Conservation (phyloP, 2,797 vertebrate genomes). For the Myotis daubentonii region DNA sequence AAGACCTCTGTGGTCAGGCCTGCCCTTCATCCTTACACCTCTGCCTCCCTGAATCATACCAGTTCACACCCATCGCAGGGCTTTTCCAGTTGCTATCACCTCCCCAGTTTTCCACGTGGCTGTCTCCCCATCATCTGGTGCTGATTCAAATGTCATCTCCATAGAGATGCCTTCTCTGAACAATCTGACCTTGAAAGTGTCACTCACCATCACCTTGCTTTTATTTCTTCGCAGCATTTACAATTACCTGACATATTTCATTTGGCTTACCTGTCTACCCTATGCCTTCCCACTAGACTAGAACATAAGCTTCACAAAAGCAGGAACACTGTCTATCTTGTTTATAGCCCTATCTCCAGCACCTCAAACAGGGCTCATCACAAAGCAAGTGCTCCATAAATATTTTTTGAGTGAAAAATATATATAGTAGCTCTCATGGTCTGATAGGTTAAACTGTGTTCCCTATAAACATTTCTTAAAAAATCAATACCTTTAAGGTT, state of each 20-base stretch:
- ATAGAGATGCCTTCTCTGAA: neutral
- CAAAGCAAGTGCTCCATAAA: neutral
- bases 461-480: neutral
- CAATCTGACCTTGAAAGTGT: neutral
- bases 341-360: neutral
- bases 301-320: neutral
- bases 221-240: neutral
- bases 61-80: neutral
- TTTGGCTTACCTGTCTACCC: neutral
- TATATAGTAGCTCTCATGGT: neutral
- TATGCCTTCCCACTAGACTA: neutral
- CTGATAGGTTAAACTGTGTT: neutral
- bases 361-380: neutral
- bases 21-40: neutral
- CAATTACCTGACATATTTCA: neutral
- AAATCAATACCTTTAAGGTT: neutral
- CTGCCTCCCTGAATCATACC: neutral
- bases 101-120: neutral
- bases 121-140: neutral
- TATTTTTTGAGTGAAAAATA: neutral
- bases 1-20: neutral
- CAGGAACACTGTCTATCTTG: neutral
- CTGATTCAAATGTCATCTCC: neutral
- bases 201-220: neutral
- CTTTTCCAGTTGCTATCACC: neutral